These are phyloP conservation scores for Nipponia nippon DNA, from an alignment of 2,113 vertebrate species.

Conservation along the genomic window DNA sequence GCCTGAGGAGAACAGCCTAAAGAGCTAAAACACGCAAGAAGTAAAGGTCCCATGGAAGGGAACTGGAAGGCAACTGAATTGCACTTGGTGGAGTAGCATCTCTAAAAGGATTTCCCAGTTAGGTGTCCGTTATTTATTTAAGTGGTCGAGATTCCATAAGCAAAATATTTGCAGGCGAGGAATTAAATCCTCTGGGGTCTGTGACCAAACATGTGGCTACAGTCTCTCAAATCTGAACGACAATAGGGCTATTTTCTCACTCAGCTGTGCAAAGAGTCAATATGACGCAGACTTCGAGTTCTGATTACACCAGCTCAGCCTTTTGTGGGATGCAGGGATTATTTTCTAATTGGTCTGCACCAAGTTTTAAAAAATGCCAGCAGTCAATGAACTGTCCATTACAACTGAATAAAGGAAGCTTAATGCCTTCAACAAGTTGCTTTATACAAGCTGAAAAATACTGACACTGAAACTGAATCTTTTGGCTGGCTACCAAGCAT, in stretches of 20 bases:
- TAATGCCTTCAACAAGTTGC: background rate
- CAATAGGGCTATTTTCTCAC: background rate
- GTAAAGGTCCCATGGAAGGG: background rate
- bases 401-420: background rate
- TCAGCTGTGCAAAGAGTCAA: background rate
- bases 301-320: background rate
- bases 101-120: background rate
- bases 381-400: background rate
- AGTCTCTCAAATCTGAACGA: background rate
- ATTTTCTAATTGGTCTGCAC: background rate
- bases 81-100: background rate
- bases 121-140: background rate
- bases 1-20: background rate
- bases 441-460: background rate
- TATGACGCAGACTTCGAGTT: background rate
- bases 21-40: background rate
- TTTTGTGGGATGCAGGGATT: background rate
- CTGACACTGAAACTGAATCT: background rate
- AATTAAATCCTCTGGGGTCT: background rate
- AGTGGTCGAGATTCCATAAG: background rate
- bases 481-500: background rate
- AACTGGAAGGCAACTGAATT: background rate
- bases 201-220: background rate
- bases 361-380: background rate
- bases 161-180: background rate